These are phyloP conservation scores for Nyctalus aviator DNA, from an alignment of 2,797 vertebrate genomes.

Conservation along the genomic window DNA sequence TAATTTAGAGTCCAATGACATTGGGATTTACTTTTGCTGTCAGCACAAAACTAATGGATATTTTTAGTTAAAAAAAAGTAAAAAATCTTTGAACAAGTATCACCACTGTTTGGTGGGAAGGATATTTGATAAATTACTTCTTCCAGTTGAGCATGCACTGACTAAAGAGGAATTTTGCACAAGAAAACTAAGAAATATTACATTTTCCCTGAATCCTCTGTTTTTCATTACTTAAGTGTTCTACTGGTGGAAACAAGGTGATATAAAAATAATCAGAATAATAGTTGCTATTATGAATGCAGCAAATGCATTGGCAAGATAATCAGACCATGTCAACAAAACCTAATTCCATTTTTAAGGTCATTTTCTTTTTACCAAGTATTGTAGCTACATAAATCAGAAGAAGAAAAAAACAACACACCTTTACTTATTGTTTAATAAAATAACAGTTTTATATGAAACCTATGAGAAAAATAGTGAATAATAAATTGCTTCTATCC, in stretches of 20 bases:
- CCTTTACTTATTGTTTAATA: background rate
- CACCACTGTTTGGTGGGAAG: background rate
- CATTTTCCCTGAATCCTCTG: background rate
- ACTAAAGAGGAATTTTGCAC: background rate
- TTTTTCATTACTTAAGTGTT: constrained; percentile 27
- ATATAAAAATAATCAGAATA: constrained; percentile 9
- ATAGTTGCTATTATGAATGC: background rate
- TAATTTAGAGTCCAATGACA: constrained; percentile 1
- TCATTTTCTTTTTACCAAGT: background rate
- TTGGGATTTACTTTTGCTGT: background rate
- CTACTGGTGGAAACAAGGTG: background rate
- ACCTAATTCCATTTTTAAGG: background rate
- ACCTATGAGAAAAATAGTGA: background rate
- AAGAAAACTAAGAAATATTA: background rate
- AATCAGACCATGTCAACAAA: background rate
- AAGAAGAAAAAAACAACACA: background rate
- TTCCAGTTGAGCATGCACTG: background rate
- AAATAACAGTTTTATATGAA: background rate
- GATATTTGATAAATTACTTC: constrained; percentile 28
- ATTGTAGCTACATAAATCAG: background rate
- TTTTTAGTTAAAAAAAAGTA: constrained; percentile 9
- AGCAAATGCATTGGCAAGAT: background rate
- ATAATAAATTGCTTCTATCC: background rate
- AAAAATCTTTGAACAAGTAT: constrained; percentile 8
- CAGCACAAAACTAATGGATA: background rate